phyloP scores from a whole-genome alignment of 2,797 vertebrate species.

The Apogon hyalosoma region DNA sequence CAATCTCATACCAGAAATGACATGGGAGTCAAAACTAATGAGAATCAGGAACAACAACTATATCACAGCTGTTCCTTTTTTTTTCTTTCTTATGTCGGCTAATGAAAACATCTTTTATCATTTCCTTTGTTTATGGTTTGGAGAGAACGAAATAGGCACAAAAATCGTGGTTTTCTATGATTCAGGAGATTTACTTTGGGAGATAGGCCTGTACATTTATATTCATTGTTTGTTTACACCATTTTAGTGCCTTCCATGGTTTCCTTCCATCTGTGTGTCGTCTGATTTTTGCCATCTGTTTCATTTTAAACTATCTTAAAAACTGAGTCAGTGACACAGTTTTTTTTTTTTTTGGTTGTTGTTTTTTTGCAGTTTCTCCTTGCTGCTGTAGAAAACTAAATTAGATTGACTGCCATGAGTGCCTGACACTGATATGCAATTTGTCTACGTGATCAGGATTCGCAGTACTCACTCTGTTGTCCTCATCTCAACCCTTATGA shows the following conservation, averaged over 20 bases:
- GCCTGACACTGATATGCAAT: conserved; percentile 34
- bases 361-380: conserved; percentile 10
- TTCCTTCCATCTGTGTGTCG: conserved; percentile 1
- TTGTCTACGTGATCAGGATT: conserved; percentile 47
- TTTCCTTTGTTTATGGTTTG: not conserved
- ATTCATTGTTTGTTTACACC: not conserved
- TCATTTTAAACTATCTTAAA: conserved; percentile 1
- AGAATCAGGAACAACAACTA: too few species aligned
- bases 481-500: conserved; percentile 29
- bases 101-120: not conserved
- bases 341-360: too few species aligned
- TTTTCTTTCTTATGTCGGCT: not conserved
- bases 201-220: not conserved
- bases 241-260: not conserved
- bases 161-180: not conserved
- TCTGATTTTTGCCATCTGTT: conserved; percentile 13
- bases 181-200: not conserved
- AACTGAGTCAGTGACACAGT: not conserved
- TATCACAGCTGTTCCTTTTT: not conserved
- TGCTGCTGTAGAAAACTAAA: conserved; percentile 38
- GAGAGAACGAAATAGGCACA: not conserved
- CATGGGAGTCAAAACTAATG: too few species aligned
- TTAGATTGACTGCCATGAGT: conserved; percentile 29
- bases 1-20: not conserved
- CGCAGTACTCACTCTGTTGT: conserved; percentile 26